These are phyloP conservation scores for Coregonus clupeaformis DNA, from an alignment of 2,113 vertebrate genomes.

Conservation along the genomic window DNA sequence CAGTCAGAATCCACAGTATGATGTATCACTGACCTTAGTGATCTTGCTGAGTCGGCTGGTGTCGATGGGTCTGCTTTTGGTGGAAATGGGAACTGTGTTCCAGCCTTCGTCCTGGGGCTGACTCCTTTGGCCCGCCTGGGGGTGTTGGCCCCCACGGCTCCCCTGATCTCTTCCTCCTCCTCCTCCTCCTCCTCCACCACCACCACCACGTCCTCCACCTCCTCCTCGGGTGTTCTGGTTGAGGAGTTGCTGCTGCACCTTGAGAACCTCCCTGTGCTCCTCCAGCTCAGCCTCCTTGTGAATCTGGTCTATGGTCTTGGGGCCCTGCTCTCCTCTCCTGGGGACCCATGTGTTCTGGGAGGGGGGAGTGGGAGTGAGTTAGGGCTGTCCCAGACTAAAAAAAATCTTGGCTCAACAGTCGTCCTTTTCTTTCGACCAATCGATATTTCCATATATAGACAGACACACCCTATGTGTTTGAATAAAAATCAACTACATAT, in stretches of 20 bases:
- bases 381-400: too few relatives aligned
- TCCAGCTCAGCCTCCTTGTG: constrained; percentile 96
- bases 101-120: constrained; percentile 90
- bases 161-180: constrained; percentile 54
- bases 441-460: too few relatives aligned
- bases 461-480: too few relatives aligned
- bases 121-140: constrained; percentile 64
- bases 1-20: background rate
- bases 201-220: constrained; percentile 76
- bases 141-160: constrained; percentile 59
- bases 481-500: too few relatives aligned
- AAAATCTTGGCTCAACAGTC: too few relatives aligned
- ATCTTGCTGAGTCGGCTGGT: constrained; percentile 90
- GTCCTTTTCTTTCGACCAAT: too few relatives aligned
- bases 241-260: constrained; percentile 91
- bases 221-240: constrained; percentile 82
- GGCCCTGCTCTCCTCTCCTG: constrained; percentile 91
- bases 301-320: constrained; percentile 98
- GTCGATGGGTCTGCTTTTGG: constrained; percentile 92
- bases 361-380: background rate
- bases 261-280: constrained; percentile 92
- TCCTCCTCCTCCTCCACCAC: constrained; percentile 73
- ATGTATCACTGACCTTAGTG: constrained; percentile 81
- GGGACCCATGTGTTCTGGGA: constrained; percentile 91
- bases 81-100: constrained; percentile 97